phyloP scores from a whole-genome alignment of 1,140 invertebrate species.

The Bombus confusus region DNA sequence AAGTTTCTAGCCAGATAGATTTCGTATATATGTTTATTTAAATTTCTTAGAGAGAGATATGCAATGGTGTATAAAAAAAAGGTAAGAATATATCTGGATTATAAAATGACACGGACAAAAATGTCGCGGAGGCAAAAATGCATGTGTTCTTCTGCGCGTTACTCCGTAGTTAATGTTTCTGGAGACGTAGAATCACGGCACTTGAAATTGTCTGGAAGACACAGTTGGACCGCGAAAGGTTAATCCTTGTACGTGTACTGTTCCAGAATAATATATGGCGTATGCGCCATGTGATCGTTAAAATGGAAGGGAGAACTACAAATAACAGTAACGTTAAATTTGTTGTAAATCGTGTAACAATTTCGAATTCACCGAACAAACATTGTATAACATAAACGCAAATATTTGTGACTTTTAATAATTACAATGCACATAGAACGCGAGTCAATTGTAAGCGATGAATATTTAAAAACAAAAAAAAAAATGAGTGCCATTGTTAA shows the following conservation, averaged over 20 bases:
- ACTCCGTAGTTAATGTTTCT: neutral
- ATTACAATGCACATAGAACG: neutral
- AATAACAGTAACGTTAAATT: neutral
- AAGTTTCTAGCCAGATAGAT: too few relatives aligned
- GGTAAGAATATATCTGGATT: neutral
- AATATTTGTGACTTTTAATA: neutral
- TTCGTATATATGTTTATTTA: too few relatives aligned
- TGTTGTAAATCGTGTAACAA: neutral
- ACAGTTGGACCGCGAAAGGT: too few relatives aligned
- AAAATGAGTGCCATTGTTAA: neutral
- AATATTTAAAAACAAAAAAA: neutral
- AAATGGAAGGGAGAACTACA: neutral
- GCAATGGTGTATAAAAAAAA: neutral
- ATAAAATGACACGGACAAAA: neutral
- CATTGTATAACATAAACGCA: neutral
- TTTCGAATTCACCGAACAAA: neutral
- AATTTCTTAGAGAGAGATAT: neutral
- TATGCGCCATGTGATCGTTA: neutral
- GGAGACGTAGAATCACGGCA: neutral
- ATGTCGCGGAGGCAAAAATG: neutral
- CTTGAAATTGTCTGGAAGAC: neutral
- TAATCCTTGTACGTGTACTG: slow-evolving; percentile 6
- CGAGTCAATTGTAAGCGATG: neutral
- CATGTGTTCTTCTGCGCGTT: neutral
- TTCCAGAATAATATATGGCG: neutral